phyloP scores from a whole-genome alignment of 2,113 vertebrate species.

The Myodes glareolus region DNA sequence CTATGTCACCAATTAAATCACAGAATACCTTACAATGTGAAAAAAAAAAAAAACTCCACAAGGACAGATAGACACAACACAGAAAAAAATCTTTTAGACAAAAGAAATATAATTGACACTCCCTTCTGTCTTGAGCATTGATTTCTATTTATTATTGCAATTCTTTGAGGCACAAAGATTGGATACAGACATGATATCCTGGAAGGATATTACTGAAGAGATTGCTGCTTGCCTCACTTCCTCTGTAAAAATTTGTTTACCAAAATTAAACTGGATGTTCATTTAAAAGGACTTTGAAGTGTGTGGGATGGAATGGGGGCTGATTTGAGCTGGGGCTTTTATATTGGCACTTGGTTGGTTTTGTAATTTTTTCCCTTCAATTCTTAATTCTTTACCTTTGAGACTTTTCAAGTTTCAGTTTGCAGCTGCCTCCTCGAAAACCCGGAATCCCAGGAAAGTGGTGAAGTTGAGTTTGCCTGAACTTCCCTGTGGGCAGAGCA shows the following conservation, averaged over 20 bases:
- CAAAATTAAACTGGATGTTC: constrained; percentile 76
- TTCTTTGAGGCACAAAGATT: constrained; percentile 83
- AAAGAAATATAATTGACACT: constrained; percentile 83
- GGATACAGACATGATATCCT: constrained; percentile 81
- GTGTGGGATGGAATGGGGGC: constrained; percentile 56
- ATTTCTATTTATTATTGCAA: constrained; percentile 86
- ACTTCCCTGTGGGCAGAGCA: constrained; percentile 68
- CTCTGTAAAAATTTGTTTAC: constrained; percentile 82
- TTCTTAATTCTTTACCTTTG: constrained; percentile 54
- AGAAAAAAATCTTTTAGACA: constrained; percentile 60
- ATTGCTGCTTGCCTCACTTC: constrained; percentile 80
- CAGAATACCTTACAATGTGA: constrained; percentile 78
- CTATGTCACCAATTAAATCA: constrained; percentile 81
- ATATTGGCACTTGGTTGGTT: not conserved
- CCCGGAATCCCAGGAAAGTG: constrained; percentile 22
- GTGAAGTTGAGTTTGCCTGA: constrained; percentile 52
- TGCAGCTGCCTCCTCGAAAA: constrained; percentile 71
- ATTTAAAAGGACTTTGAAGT: constrained; percentile 83
- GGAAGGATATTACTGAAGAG: constrained; percentile 77
- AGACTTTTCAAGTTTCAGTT: constrained; percentile 77
- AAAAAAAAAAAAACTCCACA: constrained; percentile 70
- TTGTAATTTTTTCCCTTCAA: not conserved
- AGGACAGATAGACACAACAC: constrained; percentile 72
- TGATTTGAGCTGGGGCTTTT: constrained; percentile 55
- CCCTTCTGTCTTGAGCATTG: constrained; percentile 79